These are phyloP conservation scores for Clamator glandarius DNA, from an alignment of 2,797 vertebrate species.

Conservation along the genomic window DNA sequence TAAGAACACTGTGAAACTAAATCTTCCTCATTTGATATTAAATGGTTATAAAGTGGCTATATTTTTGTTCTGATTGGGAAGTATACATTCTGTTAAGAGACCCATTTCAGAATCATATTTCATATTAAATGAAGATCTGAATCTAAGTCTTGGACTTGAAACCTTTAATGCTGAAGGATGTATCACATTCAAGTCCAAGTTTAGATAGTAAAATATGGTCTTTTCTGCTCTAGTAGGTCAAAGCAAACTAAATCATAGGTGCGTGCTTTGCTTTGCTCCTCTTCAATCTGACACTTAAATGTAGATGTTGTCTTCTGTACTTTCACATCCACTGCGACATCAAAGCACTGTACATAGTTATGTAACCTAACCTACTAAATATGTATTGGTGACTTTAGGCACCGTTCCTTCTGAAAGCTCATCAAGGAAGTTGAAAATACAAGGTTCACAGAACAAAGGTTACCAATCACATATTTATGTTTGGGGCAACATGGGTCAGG, in stretches of 20 bases:
- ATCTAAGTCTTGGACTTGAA: background rate
- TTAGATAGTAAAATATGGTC: background rate
- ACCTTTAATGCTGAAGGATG: background rate
- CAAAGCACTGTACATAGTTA: background rate
- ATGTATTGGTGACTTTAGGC: slow-evolving; percentile 67
- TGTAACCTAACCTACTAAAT: slow-evolving; percentile 63
- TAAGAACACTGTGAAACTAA: background rate
- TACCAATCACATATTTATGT: slow-evolving; percentile 13
- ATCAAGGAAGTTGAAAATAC: slow-evolving; percentile 36
- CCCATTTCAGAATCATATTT: background rate
- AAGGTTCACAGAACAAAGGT: slow-evolving; percentile 58
- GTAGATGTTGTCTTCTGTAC: background rate
- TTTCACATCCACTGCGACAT: background rate
- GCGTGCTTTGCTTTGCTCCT: background rate
- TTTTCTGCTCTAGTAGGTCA: background rate
- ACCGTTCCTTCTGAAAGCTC: slow-evolving; percentile 54
- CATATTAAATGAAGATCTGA: background rate
- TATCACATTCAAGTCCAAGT: background rate
- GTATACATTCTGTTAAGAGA: accelerated
- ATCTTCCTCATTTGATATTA: background rate
- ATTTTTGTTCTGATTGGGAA: background rate
- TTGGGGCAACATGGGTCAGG: background rate
- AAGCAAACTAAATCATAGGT: background rate
- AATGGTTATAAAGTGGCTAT: background rate
- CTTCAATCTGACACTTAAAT: background rate